Base-by-base conservation (phyloP, 2,888 invertebrate genomes). In the Gortyna flavago region DNA sequence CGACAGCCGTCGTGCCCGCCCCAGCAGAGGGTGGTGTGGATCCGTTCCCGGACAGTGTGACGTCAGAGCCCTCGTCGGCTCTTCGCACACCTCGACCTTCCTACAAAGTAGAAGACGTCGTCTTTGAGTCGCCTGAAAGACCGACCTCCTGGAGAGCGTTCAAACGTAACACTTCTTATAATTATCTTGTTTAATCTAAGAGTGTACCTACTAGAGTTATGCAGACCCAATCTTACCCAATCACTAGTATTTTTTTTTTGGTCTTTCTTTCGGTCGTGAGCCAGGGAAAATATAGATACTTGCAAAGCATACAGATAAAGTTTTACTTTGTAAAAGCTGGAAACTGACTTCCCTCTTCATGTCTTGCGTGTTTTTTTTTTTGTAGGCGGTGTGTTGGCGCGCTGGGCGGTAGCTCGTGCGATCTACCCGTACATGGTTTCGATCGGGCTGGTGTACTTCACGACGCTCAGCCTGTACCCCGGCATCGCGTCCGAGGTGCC, bases 381-480 rank as follows among this genome's bases (percentile, higher is more conserved):
- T 93, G 41, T 92, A 98, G 98, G 97, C 84, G 98, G 98, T 7
- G 94, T 98, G 4, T 91, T 97, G 75, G 97, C 98, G 1, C 97
- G 99, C 54, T 97, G 98, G 97, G 98, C 98, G 82, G 99, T 99
- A 2, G 98, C 98, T 0, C 98, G 98, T 87, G 97, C 98, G 0
- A 98, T 99, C 85, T 99, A 98, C 95, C 99, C 99, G 0, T 99
- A 99, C 94, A 99, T 99, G 99, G 97, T 98, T 62, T 98, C 98
- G 41, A 99, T 99, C 87, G 98, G 98, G 0, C 95, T 98, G 81
- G 99, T 99, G 3, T 99, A 99, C 93, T 98, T 99, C 92, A 98
- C 99, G 0, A 99, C 99, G 0, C 97, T 99, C 7, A 98, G 98
- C 81, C 96, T 99, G 32, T 99, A 99, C 92, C 99, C 99, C 0